Evolutionary conservation across 2,888 invertebrate genomes (phyloP).

Genomic region (Stratiomys singularior): DNA sequence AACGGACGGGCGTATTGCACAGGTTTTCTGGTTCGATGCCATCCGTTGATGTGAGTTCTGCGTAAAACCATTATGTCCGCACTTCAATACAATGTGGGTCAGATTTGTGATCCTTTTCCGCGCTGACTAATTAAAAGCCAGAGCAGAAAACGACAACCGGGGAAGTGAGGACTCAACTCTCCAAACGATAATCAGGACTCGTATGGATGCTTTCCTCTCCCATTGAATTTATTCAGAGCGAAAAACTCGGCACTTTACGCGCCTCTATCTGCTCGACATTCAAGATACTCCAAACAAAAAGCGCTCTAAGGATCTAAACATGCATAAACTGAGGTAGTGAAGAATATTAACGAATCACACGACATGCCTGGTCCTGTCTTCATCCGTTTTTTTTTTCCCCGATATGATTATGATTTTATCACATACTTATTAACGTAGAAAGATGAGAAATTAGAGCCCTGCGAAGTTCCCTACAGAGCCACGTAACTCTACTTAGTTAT

Average conservation of each 20-base stretch:
- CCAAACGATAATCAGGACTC: not conserved
- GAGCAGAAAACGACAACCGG: not conserved
- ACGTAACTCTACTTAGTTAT: conserved; percentile 47
- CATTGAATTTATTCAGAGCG: not conserved
- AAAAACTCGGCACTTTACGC: not conserved
- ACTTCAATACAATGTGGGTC: not conserved
- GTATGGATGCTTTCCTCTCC: not conserved
- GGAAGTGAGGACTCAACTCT: not conserved
- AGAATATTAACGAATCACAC: not conserved
- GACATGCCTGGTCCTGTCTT: not conserved
- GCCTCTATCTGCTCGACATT: conserved; percentile 14
- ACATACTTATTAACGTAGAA: conserved; percentile 42
- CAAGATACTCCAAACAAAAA: conserved; percentile 21
- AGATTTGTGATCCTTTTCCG: not conserved
- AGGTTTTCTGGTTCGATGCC: no score
- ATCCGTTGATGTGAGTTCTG: no score
- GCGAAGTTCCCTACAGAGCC: conserved; percentile 44
- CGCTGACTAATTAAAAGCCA: not conserved
- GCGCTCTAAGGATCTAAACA: conserved; percentile 33
- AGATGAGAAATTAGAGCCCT: conserved; percentile 46
- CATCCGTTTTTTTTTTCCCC: not conserved
- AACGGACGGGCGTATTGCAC: not conserved
- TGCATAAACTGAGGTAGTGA: conserved; percentile 18
- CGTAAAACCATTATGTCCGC: no score
- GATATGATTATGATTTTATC: not conserved